These are phyloP conservation scores for Petrocephalus schoutedeni DNA, from an alignment of 2,797 vertebrate genomes.

Conservation along the genomic window DNA sequence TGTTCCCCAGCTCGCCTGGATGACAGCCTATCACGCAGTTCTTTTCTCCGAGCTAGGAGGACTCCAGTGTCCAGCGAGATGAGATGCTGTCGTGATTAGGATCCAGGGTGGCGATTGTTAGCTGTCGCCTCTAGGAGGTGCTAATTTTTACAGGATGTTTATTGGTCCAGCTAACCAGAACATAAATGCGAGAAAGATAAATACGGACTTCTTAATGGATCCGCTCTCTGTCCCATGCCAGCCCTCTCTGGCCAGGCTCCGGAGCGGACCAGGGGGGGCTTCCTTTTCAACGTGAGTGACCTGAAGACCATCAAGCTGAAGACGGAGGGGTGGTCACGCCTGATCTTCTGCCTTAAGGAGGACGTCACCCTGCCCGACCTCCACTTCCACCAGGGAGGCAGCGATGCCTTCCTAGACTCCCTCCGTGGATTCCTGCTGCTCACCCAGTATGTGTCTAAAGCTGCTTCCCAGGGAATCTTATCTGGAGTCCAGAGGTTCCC, in stretches of 20 bases:
- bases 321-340: conserved; percentile 81
- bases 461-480: not conserved
- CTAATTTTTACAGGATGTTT: not conserved
- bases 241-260: conserved; percentile 71
- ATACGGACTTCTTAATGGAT: not conserved
- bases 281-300: conserved; percentile 79
- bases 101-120: not conserved
- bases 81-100: not conserved
- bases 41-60: not conserved
- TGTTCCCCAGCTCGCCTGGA: not conserved
- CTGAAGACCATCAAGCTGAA: conserved; percentile 80
- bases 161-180: conserved; percentile 55
- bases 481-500: not conserved
- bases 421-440: conserved; percentile 68
- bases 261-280: conserved; percentile 80
- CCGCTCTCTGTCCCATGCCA: conserved; percentile 45
- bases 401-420: conserved; percentile 64
- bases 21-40: not conserved
- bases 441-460: conserved; percentile 66
- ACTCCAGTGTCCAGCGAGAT: not conserved
- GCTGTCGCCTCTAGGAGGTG: not conserved
- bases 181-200: too few species aligned
- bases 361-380: conserved; percentile 69
- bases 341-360: conserved; percentile 77
- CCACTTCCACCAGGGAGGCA: conserved; percentile 75